Conservation (phyloP, 2,113 vertebrate genomes). For the Tylochromis polylepis region DNA sequence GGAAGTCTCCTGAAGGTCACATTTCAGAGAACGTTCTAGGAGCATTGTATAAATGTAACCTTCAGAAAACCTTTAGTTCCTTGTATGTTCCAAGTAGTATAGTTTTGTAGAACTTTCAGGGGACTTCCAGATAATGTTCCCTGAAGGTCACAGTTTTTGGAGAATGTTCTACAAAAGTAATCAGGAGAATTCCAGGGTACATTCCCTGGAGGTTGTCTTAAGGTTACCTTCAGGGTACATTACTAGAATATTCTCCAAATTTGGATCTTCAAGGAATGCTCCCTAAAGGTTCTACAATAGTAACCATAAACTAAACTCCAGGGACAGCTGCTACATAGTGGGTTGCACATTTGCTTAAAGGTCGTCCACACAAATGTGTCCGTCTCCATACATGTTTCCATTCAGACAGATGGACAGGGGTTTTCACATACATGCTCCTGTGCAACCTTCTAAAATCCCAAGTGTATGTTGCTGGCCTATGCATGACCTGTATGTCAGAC, state of each 20-base stretch:
- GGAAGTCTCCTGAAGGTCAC: not conserved
- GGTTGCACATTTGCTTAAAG: not conserved
- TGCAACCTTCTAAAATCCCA: not conserved
- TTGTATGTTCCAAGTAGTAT: not conserved
- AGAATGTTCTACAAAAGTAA: not conserved
- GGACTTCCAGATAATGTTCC: not conserved
- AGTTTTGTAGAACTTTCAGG: not conserved
- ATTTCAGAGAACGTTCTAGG: not conserved
- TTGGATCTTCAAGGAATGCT: not conserved
- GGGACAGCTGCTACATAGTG: not conserved
- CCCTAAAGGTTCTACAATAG: not conserved
- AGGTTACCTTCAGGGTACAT: not conserved
- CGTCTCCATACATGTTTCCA: not conserved
- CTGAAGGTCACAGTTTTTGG: not conserved
- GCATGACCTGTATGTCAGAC: not conserved
- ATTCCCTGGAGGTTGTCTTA: not conserved
- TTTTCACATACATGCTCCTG: not conserved
- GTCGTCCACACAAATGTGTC: not conserved
- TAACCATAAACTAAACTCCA: not conserved
- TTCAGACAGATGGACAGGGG: rapidly evolving
- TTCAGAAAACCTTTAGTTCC: not conserved
- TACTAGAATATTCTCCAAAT: not conserved
- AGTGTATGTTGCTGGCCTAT: not conserved
- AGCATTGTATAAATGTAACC: not conserved
- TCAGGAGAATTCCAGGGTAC: not conserved